phyloP scores from a whole-genome alignment of 2,888 invertebrate species.

The Lordiphosa fenestrarum region DNA sequence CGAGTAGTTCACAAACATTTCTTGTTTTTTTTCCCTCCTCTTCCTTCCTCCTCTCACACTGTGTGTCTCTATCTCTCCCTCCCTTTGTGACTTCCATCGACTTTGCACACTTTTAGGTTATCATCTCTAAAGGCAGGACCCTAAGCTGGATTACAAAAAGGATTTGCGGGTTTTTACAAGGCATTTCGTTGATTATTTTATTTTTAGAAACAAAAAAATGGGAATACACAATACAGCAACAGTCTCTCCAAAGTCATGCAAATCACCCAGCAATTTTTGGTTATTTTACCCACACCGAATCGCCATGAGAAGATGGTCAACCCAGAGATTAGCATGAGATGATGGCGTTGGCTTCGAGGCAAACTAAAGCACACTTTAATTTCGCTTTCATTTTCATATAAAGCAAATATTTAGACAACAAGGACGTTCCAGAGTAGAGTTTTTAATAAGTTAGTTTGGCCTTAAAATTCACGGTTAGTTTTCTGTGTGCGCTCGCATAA shows the following conservation, averaged over 20 bases:
- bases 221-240: slow-evolving; percentile 34
- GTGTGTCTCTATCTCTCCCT: not conserved
- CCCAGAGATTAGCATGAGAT: slow-evolving; percentile 33
- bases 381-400: slow-evolving; percentile 42
- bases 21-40: slow-evolving; percentile 12
- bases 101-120: slow-evolving; percentile 70
- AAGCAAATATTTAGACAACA: slow-evolving; percentile 52
- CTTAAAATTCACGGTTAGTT: slow-evolving; percentile 37
- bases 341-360: not conserved
- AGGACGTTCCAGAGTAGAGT: slow-evolving; percentile 22
- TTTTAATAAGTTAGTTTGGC: slow-evolving; percentile 56
- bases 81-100: slow-evolving; percentile 43
- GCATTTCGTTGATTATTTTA: slow-evolving; percentile 38
- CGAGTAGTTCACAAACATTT: slow-evolving; percentile 51
- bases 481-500: slow-evolving; percentile 51
- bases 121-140: slow-evolving; percentile 42
- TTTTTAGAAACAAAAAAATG: slow-evolving; percentile 14
- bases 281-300: slow-evolving; percentile 20
- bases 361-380: slow-evolving; percentile 29
- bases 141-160: slow-evolving; percentile 67
- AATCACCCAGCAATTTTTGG: slow-evolving; percentile 32
- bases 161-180: slow-evolving; percentile 58
- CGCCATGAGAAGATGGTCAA: slow-evolving; percentile 58
- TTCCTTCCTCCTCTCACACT: too few species aligned
- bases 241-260: slow-evolving; percentile 51